A percentile compares a stretch with the other conserved stretches of the same genome.
These are phyloP conservation scores for Myocastor coypus DNA, from an alignment of 2,113 vertebrate genomes.

Conservation along the genomic window DNA sequence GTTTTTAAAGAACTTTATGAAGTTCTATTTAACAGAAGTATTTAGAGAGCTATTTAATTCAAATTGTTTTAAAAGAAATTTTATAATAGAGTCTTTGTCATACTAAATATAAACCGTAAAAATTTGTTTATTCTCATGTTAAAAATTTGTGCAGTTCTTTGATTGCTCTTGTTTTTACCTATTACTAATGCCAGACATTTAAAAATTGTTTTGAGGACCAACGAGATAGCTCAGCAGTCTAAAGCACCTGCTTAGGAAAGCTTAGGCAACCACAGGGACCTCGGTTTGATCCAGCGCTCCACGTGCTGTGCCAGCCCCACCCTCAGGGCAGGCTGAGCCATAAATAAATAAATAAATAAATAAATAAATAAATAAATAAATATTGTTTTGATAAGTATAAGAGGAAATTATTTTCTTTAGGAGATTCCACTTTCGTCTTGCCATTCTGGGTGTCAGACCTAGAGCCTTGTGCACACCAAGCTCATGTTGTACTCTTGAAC, in stretches of 20 bases:
- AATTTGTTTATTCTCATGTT: not conserved
- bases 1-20: not conserved
- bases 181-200: not conserved
- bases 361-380: not conserved
- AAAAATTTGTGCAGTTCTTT: not conserved
- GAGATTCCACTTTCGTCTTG: not conserved
- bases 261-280: too few relatives aligned
- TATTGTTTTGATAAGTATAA: not conserved
- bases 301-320: too few relatives aligned
- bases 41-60: not conserved
- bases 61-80: not conserved
- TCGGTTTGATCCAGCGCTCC: too few relatives aligned
- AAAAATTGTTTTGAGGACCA: not conserved
- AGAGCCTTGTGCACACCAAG: fast-evolving
- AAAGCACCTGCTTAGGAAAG: too few relatives aligned
- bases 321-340: too few relatives aligned
- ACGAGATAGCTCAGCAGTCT: too few relatives aligned
- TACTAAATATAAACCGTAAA: not conserved
- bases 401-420: not conserved
- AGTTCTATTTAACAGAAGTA: too few relatives aligned
- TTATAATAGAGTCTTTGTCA: not conserved
- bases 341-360: too few relatives aligned
- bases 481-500: not conserved
- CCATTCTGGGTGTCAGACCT: fast-evolving
- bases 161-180: not conserved